These are phyloP conservation scores for Bettongia penicillata DNA, from an alignment of 2,113 vertebrate genomes.

Conservation along the genomic window DNA sequence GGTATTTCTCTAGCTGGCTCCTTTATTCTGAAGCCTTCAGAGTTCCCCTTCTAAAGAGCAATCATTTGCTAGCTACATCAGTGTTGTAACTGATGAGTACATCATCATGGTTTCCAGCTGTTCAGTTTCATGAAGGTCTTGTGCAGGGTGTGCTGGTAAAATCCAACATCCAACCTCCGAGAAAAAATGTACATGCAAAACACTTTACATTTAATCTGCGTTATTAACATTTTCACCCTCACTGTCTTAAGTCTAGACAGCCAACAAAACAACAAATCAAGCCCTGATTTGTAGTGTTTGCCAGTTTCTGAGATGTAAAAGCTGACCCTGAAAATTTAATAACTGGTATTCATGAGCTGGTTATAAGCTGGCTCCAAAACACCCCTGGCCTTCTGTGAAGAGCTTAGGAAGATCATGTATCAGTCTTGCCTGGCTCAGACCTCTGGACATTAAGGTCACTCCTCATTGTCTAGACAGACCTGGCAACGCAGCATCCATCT, in stretches of 20 bases:
- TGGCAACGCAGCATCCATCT: slow-evolving; percentile 1
- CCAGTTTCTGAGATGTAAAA: not conserved
- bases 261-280: not conserved
- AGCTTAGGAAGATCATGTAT: not conserved
- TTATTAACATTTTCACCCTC: not conserved
- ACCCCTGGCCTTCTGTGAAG: slow-evolving; percentile 32
- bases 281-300: not conserved
- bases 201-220: not conserved
- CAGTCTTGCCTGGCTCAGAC: not conserved
- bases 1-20: not conserved
- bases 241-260: not conserved
- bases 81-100: not conserved
- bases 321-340: not conserved
- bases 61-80: not conserved
- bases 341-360: not conserved
- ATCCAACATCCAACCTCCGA: not conserved
- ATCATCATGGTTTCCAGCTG: not conserved
- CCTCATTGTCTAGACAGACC: not conserved
- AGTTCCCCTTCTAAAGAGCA: not conserved
- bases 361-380: not conserved
- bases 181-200: not conserved
- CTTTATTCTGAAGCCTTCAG: not conserved
- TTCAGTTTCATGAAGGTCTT: not conserved
- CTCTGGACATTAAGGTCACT: slow-evolving; percentile 20
- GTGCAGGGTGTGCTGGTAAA: not conserved